Base-by-base conservation (phyloP, 2,888 invertebrate species). In the Podotricha telesiphe region DNA sequence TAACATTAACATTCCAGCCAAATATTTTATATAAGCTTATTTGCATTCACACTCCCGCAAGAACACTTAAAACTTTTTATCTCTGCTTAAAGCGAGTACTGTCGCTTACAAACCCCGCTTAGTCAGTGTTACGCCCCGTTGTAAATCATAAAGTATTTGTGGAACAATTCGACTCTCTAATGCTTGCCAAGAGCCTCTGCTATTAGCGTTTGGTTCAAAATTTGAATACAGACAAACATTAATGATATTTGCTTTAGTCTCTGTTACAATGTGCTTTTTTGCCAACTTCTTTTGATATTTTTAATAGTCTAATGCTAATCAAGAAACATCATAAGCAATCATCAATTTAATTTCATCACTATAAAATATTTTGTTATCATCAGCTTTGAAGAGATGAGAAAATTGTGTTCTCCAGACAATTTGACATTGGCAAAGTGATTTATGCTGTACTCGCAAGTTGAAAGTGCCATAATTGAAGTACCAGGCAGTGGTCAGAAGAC, bases 71-170 rank as follows among this genome's bases (percentile, higher is more conserved):
- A 69, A 68, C 42, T 68, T 70, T 68, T 72, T 69, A 67, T 62
- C 64, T 65, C 68, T 56, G 53, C 45, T 69, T 72, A 67, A 71
- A 47, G 42, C 64, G 67, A 59, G 48, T 42, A 59, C 58, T 67
- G 72, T 69, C 72, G 64, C 50, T 20, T 37, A 67, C 68, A 66
- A 66, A 65, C 67, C 55, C 50, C 55, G 61, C 70, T 68, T 34
- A 45, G 22, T 40, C 40, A 51, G 34, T 17, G 67, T 62, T 19
- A 61, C 70, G 59, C 59, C 66, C 70, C 65, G 61, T 73, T 71
- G 78, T 84, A 82, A 84, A 85, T 86, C 84, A 83, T 74, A 83
- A 84, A 83, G 81, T 85, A 81, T 80, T 83, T 82, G 77, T 79
- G 77, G 73, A 74, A 74, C 77, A 80, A 87, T 87, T 84, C 86